Conservation (phyloP, 1,140 invertebrate species). For the Aporrectodea caliginosa region DNA sequence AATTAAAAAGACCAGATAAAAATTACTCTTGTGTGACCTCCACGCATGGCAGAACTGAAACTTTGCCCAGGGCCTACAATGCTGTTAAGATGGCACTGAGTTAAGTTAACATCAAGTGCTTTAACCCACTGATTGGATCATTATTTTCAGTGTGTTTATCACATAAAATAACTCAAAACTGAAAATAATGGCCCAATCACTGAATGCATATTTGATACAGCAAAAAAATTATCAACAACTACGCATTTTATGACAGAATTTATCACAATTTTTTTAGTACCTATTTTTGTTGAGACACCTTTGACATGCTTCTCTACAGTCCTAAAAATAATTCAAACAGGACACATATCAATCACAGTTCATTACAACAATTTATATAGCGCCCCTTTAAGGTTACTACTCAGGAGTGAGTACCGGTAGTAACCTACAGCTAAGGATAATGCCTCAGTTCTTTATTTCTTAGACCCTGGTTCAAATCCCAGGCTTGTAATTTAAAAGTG, state of each 20-base stretch:
- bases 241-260: neutral
- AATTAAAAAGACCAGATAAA: too few relatives aligned
- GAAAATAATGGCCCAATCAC: neutral
- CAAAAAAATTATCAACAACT: neutral
- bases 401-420: too few relatives aligned
- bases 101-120: too few relatives aligned
- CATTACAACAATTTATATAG: neutral
- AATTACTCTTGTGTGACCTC: too few relatives aligned
- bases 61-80: too few relatives aligned
- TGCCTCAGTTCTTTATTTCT: neutral
- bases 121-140: too few relatives aligned
- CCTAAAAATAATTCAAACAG: neutral
- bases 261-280: neutral
- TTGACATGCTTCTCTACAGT: neutral
- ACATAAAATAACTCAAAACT: too few relatives aligned
- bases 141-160: too few relatives aligned
- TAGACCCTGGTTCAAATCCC: neutral
- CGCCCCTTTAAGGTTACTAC: too few relatives aligned
- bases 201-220: neutral
- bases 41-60: too few relatives aligned
- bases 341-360: neutral
- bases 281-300: neutral
- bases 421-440: too few relatives aligned
- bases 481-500: neutral
- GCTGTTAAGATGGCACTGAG: too few relatives aligned